A percentile compares a stretch with the other conserved stretches of the same genome.
Evolutionary conservation across 1,140 invertebrate species (phyloP).

Genomic region (Penaeus vannamei): DNA sequence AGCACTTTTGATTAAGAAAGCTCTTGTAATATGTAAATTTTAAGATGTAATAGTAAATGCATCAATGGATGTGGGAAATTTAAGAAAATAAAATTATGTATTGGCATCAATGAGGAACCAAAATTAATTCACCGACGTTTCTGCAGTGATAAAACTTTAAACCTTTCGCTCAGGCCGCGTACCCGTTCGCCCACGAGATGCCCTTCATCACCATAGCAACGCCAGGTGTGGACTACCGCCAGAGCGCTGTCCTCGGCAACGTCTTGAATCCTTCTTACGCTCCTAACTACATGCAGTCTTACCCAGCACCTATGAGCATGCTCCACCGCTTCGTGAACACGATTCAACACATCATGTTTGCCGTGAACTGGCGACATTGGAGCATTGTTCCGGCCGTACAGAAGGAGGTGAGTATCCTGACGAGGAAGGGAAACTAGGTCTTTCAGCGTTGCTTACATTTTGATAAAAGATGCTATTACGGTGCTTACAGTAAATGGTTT

Average conservation of each 20-base stretch:
- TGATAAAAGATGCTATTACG: too few relatives aligned
- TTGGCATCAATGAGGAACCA: too few relatives aligned
- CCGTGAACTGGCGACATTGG: not conserved
- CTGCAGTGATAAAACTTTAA: too few relatives aligned
- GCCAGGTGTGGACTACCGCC: not conserved
- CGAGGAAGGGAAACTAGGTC: too few relatives aligned
- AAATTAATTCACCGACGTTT: too few relatives aligned
- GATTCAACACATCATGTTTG: not conserved
- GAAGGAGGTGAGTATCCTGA: not conserved
- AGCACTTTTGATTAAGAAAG: too few relatives aligned
- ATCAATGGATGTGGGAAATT: too few relatives aligned
- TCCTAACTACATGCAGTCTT: not conserved
- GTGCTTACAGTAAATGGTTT: too few relatives aligned
- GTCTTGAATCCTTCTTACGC: constrained; percentile 30
- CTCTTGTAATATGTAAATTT: too few relatives aligned
- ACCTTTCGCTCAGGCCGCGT: not conserved
- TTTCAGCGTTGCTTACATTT: too few relatives aligned
- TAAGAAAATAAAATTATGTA: too few relatives aligned
- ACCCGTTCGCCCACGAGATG: constrained; percentile 25
- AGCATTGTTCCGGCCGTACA: not conserved
- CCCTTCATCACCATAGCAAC: constrained; percentile 40
- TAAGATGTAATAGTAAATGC: too few relatives aligned
- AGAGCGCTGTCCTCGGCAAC: constrained; percentile 45
- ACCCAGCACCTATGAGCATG: constrained; percentile 21
- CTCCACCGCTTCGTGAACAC: not conserved